Conservation (phyloP, 2,888 invertebrate genomes). For the Anthoptus insignis region DNA sequence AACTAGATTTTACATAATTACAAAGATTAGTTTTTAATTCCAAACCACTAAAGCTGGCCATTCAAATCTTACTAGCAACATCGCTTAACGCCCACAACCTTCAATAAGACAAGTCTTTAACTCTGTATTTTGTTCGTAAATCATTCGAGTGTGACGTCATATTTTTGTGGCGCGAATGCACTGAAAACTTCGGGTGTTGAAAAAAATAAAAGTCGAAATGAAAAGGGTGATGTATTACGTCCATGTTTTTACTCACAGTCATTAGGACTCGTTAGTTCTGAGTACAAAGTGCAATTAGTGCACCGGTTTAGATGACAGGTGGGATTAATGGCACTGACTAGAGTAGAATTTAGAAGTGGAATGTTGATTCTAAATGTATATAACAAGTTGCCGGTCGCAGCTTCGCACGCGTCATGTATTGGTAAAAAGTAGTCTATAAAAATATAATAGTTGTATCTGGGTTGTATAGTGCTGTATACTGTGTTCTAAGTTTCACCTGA, state of each 20-base stretch:
- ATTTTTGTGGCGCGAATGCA: slow-evolving; percentile 37
- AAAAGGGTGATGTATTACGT: slow-evolving; percentile 35
- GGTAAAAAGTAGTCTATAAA: no score
- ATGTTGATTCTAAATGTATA: slow-evolving; percentile 3
- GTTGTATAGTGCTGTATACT: no score
- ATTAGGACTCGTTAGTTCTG: slow-evolving; percentile 36
- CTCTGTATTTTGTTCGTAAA: slow-evolving; percentile 29
- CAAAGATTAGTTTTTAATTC: no score
- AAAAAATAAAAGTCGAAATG: slow-evolving; percentile 34
- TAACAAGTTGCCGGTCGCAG: no score
- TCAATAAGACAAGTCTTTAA: slow-evolving; percentile 7
- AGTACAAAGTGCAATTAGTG: slow-evolving; percentile 34
- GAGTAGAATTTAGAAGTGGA: slow-evolving; percentile 1
- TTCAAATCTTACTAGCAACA: no score
- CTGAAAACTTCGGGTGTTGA: slow-evolving; percentile 31
- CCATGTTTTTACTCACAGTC: slow-evolving; percentile 32
- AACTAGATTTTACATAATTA: no score
- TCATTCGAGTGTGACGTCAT: slow-evolving; percentile 34
- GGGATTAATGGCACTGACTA: slow-evolving; percentile 26
- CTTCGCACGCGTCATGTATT: no score
- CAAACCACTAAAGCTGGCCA: no score
- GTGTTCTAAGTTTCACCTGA: no score
- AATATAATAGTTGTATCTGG: no score
- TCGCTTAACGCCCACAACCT: not conserved
- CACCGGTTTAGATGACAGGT: slow-evolving; percentile 27